Conservation (phyloP, 2,113 vertebrate species). For the Candoia aspera region DNA sequence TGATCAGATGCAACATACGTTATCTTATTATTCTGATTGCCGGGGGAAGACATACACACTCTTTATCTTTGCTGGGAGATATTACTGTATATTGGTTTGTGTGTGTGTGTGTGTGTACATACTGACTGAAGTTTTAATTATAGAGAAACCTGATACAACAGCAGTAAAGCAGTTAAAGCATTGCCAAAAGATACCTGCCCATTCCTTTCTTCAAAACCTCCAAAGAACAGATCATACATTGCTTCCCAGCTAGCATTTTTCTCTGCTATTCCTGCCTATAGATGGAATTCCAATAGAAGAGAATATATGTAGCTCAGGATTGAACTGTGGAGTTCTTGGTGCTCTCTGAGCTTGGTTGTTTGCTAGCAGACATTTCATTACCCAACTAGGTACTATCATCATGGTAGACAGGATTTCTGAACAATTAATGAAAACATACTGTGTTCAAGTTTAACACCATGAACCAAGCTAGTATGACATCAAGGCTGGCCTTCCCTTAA, state of each 20-base stretch:
- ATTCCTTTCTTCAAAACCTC: not conserved
- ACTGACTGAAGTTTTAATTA: not conserved
- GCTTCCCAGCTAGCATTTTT: not conserved
- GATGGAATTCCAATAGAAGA: too few species aligned
- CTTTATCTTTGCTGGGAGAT: not conserved
- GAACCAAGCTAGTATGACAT: not conserved
- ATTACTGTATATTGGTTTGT: not conserved
- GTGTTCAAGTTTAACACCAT: not conserved
- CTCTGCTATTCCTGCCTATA: not conserved
- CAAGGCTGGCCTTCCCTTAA: not conserved
- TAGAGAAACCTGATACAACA: not conserved
- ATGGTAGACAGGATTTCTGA: not conserved
- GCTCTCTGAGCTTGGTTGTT: too few species aligned
- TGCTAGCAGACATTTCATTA: too few species aligned
- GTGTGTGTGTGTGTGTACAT: not conserved
- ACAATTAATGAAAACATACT: not conserved
- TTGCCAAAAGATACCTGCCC: not conserved
- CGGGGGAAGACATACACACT: not conserved
- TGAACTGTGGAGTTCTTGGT: too few species aligned
- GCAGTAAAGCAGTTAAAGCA: not conserved
- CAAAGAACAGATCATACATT: not conserved
- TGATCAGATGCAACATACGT: not conserved
- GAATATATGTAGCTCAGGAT: too few species aligned
- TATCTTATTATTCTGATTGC: constrained; percentile 2
- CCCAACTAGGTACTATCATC: too few species aligned